phyloP scores from a whole-genome alignment of 2,113 vertebrate genomes.

The Oceanodroma tethys region DNA sequence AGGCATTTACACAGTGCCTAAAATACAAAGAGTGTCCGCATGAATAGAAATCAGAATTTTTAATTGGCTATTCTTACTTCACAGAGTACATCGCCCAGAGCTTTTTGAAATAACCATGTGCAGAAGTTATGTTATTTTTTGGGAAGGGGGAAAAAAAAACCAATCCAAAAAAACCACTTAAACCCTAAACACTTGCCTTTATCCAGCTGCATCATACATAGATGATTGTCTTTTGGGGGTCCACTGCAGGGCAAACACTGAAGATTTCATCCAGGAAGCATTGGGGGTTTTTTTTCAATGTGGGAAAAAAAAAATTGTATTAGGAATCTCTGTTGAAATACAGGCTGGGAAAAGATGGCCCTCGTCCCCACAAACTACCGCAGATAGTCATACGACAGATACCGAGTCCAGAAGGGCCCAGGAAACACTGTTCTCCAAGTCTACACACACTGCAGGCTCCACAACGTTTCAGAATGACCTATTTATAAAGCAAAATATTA shows the following conservation, averaged over 20 bases:
- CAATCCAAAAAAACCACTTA: background rate
- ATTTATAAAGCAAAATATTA: background rate
- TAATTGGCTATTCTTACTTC: background rate
- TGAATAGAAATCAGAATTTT: background rate
- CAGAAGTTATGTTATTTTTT: background rate
- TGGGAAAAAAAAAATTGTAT: background rate
- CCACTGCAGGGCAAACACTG: background rate
- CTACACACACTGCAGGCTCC: background rate
- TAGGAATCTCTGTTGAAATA: background rate
- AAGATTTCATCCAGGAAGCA: background rate
- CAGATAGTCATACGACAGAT: background rate
- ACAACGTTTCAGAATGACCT: background rate
- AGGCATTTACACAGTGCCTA: background rate
- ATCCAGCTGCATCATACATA: background rate
- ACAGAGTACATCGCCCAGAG: background rate
- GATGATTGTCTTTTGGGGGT: background rate
- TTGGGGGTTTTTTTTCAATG: background rate
- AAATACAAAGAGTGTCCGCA: background rate
- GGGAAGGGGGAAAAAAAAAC: background rate
- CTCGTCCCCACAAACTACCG: background rate
- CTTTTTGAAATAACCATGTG: background rate
- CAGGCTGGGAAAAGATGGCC: background rate
- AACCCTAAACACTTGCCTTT: background rate
- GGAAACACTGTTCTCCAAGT: background rate
- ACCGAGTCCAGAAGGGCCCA: background rate